phyloP scores from a whole-genome alignment of 1,140 invertebrate genomes.

The Ruditapes philippinarum region DNA sequence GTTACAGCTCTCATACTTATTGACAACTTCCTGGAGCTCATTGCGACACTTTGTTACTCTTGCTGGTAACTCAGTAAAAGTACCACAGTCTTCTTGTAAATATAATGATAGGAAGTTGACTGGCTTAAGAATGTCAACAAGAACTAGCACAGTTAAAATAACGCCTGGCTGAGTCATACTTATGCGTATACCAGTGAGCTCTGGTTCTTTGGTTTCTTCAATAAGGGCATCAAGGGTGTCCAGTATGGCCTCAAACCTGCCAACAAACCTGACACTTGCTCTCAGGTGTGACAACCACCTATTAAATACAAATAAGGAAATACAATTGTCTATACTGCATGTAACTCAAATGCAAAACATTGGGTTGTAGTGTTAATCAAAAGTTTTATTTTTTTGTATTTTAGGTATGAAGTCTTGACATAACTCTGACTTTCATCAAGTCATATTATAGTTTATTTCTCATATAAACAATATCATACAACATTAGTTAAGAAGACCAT shows the following conservation, averaged over 20 bases:
- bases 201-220: neutral
- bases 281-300: conserved; percentile 56
- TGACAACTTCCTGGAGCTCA: neutral
- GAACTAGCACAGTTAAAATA: conserved; percentile 13
- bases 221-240: conserved; percentile 37
- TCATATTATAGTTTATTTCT: no score
- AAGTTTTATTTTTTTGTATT: no score
- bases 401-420: no score
- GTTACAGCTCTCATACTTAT: neutral
- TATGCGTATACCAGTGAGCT: neutral
- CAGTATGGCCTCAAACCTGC: conserved; percentile 2
- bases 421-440: no score
- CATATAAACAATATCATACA: no score
- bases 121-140: conserved; percentile 40
- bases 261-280: conserved; percentile 34
- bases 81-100: neutral
- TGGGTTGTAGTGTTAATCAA: no score
- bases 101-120: conserved; percentile 47
- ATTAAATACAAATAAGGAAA: no score
- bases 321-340: no score
- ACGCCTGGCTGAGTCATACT: no score
- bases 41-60: conserved; percentile 24
- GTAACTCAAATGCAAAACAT: no score
- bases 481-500: no score
- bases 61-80: neutral